These are phyloP conservation scores for Arenicola marina DNA, from an alignment of 2,888 invertebrate genomes.

Conservation along the genomic window DNA sequence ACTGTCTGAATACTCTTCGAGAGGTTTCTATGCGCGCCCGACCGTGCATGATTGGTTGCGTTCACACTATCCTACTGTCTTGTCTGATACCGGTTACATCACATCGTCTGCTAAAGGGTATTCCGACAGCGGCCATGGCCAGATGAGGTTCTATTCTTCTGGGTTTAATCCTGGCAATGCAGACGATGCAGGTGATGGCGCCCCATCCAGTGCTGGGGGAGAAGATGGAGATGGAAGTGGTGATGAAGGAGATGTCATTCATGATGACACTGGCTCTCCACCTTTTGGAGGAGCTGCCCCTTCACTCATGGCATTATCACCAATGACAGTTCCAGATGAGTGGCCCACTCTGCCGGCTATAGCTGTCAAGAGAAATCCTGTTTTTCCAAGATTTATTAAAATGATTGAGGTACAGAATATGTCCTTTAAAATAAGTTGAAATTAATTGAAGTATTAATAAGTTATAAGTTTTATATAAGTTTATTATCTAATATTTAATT, in stretches of 20 bases:
- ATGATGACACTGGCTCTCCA: neutral
- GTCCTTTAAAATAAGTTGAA: conserved; percentile 1
- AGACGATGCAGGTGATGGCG: too few relatives aligned
- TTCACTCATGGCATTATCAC: conserved; percentile 25
- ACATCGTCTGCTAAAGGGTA: too few relatives aligned
- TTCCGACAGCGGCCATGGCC: too few relatives aligned
- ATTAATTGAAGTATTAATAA: neutral
- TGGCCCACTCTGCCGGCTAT: conserved; percentile 90
- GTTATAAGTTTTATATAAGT: neutral
- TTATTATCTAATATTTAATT: neutral
- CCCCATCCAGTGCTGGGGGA: neutral
- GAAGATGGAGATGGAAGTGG: conserved; percentile 3
- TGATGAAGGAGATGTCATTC: neutral
- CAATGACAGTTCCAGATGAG: conserved; percentile 35
- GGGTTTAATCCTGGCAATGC: too few relatives aligned
- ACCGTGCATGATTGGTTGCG: too few relatives aligned
- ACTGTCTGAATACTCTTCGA: too few relatives aligned
- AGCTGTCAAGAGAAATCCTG: conserved; percentile 90
- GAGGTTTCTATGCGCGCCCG: too few relatives aligned
- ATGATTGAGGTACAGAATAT: conserved; percentile 78
- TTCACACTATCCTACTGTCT: too few relatives aligned
- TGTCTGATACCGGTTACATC: too few relatives aligned
- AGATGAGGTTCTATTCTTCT: too few relatives aligned
- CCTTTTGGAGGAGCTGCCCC: neutral
- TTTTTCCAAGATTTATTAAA: conserved; percentile 98